phyloP scores from a whole-genome alignment of 1,140 invertebrate species.

The Trichogramma pretiosum region DNA sequence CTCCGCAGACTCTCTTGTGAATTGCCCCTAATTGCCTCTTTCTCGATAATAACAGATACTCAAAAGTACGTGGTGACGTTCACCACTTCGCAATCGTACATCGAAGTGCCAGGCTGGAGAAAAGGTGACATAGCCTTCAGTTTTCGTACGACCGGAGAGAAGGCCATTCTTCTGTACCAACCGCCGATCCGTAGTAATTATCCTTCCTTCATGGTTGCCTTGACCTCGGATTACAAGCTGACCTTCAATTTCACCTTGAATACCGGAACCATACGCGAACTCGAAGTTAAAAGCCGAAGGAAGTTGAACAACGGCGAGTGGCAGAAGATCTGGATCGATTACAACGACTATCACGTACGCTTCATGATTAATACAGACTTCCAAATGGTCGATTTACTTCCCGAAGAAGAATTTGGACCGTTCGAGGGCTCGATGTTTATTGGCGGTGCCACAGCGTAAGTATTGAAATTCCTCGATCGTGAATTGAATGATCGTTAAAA shows the following conservation, averaged over 20 bases:
- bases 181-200: conserved; percentile 79
- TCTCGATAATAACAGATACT: conserved; percentile 57
- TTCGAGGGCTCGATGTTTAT: conserved; percentile 90
- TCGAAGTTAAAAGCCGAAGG: conserved; percentile 70
- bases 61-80: conserved; percentile 89
- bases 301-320: conserved; percentile 84
- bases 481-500: too few relatives aligned
- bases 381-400: conserved; percentile 73
- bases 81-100: conserved; percentile 82
- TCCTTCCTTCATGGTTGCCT: conserved; percentile 80
- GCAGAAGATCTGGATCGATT: conserved; percentile 92
- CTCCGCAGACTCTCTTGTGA: conserved; percentile 4
- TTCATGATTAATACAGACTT: conserved; percentile 86
- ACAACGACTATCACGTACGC: conserved; percentile 86
- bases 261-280: conserved; percentile 65
- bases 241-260: conserved; percentile 86
- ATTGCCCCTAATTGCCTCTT: conserved; percentile 10
- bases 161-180: conserved; percentile 82
- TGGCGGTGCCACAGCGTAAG: conserved; percentile 80
- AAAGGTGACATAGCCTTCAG: conserved; percentile 87
- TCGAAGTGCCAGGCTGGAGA: conserved; percentile 84
- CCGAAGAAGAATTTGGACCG: conserved; percentile 80
- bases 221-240: conserved; percentile 73
- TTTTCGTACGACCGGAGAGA: conserved; percentile 82
- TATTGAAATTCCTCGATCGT: conserved; percentile 17